Evolutionary conservation across 2,797 vertebrate species (phyloP).

Genomic region (Lepus oiostolus): DNA sequence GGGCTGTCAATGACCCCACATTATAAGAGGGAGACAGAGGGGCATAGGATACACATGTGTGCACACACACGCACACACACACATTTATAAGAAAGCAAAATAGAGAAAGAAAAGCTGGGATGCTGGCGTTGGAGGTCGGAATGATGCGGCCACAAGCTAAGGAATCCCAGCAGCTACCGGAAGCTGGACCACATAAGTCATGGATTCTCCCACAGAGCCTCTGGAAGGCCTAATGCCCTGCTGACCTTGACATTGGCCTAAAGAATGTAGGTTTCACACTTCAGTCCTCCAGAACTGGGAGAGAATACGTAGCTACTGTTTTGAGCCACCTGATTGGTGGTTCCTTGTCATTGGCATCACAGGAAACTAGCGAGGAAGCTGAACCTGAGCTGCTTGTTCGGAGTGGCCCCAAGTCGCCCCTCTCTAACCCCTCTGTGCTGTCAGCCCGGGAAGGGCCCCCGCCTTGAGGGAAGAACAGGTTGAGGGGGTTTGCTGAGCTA

Average conservation of each 20-base stretch:
- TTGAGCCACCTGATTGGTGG: neutral
- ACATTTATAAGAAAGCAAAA: neutral
- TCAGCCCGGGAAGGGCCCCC: neutral
- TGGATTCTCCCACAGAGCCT: neutral
- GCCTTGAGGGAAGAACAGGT: neutral
- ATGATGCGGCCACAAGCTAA: neutral
- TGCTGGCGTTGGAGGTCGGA: neutral
- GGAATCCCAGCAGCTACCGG: neutral
- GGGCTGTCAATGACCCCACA: neutral
- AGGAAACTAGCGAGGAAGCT: neutral
- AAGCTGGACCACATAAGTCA: neutral
- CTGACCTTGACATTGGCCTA: neutral
- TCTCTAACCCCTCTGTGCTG: neutral
- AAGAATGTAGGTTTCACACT: neutral
- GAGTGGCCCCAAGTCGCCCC: neutral
- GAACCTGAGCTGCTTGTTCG: neutral
- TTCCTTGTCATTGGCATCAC: neutral
- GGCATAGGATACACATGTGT: neutral
- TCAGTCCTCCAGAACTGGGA: neutral
- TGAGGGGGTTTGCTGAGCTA: neutral
- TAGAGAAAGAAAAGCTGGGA: neutral
- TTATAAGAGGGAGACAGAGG: neutral
- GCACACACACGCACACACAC: neutral
- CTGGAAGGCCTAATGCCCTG: neutral
- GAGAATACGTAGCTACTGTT: too few relatives aligned